A percentile compares a stretch with the other conserved stretches of the same genome.
Conservation (phyloP, 2,113 vertebrate species). For the Rhinoderma darwinii region DNA sequence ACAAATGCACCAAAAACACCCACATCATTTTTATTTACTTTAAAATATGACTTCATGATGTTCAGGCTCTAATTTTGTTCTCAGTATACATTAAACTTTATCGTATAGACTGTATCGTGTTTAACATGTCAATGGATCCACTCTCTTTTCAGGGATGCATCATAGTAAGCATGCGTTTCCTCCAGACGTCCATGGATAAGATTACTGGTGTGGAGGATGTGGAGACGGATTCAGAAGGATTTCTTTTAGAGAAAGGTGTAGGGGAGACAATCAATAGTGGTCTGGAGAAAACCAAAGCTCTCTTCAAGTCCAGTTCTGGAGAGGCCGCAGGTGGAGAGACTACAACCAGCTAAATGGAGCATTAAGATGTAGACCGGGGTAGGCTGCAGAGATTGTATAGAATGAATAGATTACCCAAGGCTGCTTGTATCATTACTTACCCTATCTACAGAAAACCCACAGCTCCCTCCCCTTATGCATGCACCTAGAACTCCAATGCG, state of each 20-base stretch:
- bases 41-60: too few relatives aligned
- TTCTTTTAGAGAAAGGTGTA: conserved; percentile 78
- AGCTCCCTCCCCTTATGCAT: neutral
- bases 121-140: too few relatives aligned
- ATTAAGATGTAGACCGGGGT: neutral
- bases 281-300: conserved; percentile 47
- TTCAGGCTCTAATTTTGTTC: too few relatives aligned
- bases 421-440: conserved; percentile 20
- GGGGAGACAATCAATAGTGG: conserved; percentile 75
- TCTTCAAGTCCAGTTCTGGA: conserved; percentile 38
- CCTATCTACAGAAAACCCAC: neutral
- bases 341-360: neutral
- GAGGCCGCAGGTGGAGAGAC: conserved; percentile 24
- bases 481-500: neutral
- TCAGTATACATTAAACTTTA: neutral
- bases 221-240: conserved; percentile 79
- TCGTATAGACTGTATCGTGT: neutral
- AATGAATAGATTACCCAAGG: conserved; percentile 24
- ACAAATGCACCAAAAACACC: too few relatives aligned
- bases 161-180: conserved; percentile 78
- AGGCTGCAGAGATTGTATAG: neutral
- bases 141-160: conserved; percentile 71
- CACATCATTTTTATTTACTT: too few relatives aligned
- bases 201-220: conserved; percentile 74
- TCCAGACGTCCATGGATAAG: conserved; percentile 82